Base-by-base conservation (phyloP, 2,888 invertebrate genomes). In the Mimumesa dahlbomi region DNA sequence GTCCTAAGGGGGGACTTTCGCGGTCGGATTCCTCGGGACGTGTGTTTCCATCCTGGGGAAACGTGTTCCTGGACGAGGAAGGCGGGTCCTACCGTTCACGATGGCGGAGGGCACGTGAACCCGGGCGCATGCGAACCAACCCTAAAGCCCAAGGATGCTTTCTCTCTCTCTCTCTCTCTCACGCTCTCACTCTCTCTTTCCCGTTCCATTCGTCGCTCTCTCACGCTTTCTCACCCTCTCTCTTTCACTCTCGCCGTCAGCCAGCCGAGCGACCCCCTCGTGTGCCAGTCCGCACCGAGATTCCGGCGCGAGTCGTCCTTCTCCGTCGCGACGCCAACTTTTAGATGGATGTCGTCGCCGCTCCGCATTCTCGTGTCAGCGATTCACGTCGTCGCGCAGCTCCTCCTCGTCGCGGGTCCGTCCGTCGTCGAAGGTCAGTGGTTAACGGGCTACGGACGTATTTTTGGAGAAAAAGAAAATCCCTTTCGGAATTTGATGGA, bases 341-440 rank as follows among this genome's bases (percentile, higher is more conserved):
- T 81, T 88, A 87, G 88, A 88, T 88, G 88, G 88, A 88, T 88
- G 88, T 87, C 86, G 88, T 87, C 86, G 88, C 88, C 82, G 86
- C 86, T 84, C 81, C 85, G 85, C 82, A 69, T 75, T 81, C 75
- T 83, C 77, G 82, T 86, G 58, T 82, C 79, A 74, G 81, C 83
- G 79, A 77, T 84, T 82, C 77, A 80, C 80, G 81, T 84, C 81
- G 79, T 85, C 78, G 82, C 79, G 63, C 77, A 58, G 67, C 61
- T 80, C 70, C 63, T 80, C 59, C 70, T 82, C 71, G 79, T 77
- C 71, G n/a, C n/a, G n/a, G 57, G 66, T 74, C 76, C 81, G 70
- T 68, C 80, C 75, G 71, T 81, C 74, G 84, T 84, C 76, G 84
- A 87, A 88, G 87, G 87, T 88, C 82, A 87, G 87, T 88, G 77